Base-by-base conservation (phyloP, 2,797 vertebrate genomes). In the Poeciliopsis turneri region DNA sequence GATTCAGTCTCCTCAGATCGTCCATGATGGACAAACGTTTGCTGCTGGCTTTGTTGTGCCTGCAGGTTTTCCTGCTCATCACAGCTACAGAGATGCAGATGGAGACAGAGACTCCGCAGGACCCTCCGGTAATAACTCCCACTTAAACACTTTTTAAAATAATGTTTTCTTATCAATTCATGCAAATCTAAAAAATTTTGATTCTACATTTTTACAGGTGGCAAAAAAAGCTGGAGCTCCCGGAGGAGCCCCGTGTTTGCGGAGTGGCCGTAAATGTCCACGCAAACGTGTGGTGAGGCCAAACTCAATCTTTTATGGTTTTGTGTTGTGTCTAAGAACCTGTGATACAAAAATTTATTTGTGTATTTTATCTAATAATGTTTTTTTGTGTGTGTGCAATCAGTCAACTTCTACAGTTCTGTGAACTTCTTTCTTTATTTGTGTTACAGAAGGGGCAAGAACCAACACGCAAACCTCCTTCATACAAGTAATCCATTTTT, bases 21-120 rank as follows among this genome's bases (percentile, higher is more conserved):
- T 72, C 78, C 79, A 25, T 5, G 81, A 93, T 94, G 93, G 86
- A 81, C 74, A 55, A 28, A 13, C 30, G 18, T 66, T 74, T 77
- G n/a, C 51, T 81, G 25, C 30, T 81, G 70, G 41, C 57, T 43
- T 59, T 81, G 43, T 39, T 77, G 75, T 80, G 77, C 69, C 78
- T 91, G 64, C 90, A 88, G 82, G 73, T 72, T 23, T 77, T 84
- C 46, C 78, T 91, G 84, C 55, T 92, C 71, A 61, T 81, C 57
- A 69, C 51, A 9, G 55, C 77, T 75, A 76, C 59, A 15, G 46
- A 68, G 28, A 53, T 36, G 30, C 75, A 61, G 18, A 74, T 41
- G 33, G 46, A 68, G 16, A 28, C 46, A 16, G 77, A 59, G 18
- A 53, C 64, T 59, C 6, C 12, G 43, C 36, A 30, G 43, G 15